phyloP scores from a whole-genome alignment of 2,113 vertebrate species.

The Boulengerochromis microlepis region DNA sequence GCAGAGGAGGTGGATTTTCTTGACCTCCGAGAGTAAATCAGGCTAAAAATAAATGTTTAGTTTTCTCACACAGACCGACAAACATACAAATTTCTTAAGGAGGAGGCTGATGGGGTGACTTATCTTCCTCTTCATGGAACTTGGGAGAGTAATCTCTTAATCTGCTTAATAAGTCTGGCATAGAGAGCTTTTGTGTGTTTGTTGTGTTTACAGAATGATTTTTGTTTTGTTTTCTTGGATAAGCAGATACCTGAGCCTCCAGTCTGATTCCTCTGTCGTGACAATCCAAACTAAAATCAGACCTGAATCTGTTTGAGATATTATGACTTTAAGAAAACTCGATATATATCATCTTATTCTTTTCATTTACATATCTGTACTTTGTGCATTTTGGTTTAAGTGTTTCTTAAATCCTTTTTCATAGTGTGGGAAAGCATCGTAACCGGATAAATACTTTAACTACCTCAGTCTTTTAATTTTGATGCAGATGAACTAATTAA shows the following conservation, averaged over 20 bases:
- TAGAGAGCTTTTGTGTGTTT: slow-evolving; percentile 8
- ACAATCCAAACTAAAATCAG: background rate
- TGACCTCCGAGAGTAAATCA: background rate
- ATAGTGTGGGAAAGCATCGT: background rate
- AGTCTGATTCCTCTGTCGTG: background rate
- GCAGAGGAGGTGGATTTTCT: fast-evolving
- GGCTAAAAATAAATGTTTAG: background rate
- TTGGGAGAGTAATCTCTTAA: slow-evolving; percentile 64
- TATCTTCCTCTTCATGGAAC: slow-evolving; percentile 44
- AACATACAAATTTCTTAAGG: background rate
- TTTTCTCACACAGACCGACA: background rate
- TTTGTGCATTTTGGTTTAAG: background rate
- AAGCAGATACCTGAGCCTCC: background rate
- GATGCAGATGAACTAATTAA: background rate
- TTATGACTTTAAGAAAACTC: background rate
- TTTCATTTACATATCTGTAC: background rate
- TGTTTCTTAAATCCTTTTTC: background rate
- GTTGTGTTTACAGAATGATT: slow-evolving; percentile 3
- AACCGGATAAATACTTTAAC: background rate
- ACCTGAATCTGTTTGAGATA: background rate
- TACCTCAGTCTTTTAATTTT: background rate
- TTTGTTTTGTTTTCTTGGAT: background rate
- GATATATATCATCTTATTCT: background rate
- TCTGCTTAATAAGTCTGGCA: slow-evolving; percentile 66
- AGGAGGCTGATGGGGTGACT: slow-evolving; percentile 8